Evolutionary conservation across 2,113 vertebrate genomes (phyloP).

Genomic region (Cyanocitta stelleri): DNA sequence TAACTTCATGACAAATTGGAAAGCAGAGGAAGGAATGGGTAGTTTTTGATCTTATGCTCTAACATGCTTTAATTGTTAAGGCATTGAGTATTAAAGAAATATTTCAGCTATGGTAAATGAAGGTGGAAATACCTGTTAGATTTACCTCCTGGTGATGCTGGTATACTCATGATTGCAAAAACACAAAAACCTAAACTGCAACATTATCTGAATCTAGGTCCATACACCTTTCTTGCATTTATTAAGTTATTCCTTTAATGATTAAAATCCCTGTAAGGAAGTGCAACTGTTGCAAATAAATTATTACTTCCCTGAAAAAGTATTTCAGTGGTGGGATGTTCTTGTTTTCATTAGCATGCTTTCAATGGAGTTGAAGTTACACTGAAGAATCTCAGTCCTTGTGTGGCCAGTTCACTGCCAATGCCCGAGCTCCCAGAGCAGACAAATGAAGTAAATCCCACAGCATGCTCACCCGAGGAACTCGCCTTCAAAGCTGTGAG

Average conservation of each 20-base stretch:
- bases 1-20: background rate
- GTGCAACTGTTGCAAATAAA: background rate
- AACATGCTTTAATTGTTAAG: background rate
- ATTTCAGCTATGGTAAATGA: background rate
- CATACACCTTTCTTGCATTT: background rate
- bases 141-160: background rate
- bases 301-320: background rate
- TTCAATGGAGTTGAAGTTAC: constrained; percentile 47
- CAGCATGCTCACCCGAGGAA: background rate
- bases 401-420: background rate
- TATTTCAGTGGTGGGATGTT: background rate
- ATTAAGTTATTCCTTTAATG: background rate
- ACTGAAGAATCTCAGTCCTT: background rate
- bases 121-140: background rate
- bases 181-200: background rate
- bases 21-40: background rate
- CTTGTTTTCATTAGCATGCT: constrained; percentile 18
- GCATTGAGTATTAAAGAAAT: background rate
- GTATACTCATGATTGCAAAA: background rate
- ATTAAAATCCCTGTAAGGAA: background rate
- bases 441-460: background rate
- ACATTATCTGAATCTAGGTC: background rate
- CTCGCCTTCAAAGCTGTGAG: background rate
- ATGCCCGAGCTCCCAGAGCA: background rate
- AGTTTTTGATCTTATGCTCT: background rate